phyloP scores from a whole-genome alignment of 2,888 invertebrate genomes.

The Gortyna flavago region DNA sequence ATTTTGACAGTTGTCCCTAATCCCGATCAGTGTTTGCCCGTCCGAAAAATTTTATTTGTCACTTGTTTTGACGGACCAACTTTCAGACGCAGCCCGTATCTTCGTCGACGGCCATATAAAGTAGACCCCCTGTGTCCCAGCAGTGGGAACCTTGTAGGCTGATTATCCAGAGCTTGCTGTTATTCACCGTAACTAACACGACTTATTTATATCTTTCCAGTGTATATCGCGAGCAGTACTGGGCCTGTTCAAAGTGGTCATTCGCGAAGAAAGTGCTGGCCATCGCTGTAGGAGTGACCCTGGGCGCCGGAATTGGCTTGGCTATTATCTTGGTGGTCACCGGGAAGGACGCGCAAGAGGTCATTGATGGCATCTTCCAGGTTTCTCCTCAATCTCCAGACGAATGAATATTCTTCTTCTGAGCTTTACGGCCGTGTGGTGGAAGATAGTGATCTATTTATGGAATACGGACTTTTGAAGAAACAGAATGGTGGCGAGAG shows the following conservation, averaged over 20 bases:
- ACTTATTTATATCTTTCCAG: conserved; percentile 70
- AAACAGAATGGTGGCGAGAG: neutral
- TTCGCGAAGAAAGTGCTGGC: conserved; percentile 79
- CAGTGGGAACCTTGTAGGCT: neutral
- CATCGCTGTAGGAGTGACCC: conserved; percentile 78
- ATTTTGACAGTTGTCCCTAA: too few relatives aligned
- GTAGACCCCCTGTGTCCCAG: neutral
- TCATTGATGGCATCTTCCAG: conserved; percentile 74
- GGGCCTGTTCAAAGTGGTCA: conserved; percentile 85
- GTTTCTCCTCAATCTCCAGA: conserved; percentile 67
- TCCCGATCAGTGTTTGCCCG: too few relatives aligned
- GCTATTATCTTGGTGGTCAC: conserved; percentile 72
- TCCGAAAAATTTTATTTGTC: neutral
- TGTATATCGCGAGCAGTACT: conserved; percentile 86
- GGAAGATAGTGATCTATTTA: conserved; percentile 23
- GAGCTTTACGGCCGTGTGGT: neutral
- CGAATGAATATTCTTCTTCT: conserved; percentile 38
- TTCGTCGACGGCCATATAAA: neutral
- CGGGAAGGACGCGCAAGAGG: conserved; percentile 63
- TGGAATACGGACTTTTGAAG: conserved; percentile 17
- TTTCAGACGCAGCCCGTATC: neutral
- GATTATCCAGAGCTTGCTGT: neutral
- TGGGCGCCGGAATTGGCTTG: conserved; percentile 82
- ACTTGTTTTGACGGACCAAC: neutral
- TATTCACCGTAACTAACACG: neutral